These are phyloP conservation scores for Idris sp. DNA, from an alignment of 1,140 invertebrate genomes.

Conservation along the genomic window DNA sequence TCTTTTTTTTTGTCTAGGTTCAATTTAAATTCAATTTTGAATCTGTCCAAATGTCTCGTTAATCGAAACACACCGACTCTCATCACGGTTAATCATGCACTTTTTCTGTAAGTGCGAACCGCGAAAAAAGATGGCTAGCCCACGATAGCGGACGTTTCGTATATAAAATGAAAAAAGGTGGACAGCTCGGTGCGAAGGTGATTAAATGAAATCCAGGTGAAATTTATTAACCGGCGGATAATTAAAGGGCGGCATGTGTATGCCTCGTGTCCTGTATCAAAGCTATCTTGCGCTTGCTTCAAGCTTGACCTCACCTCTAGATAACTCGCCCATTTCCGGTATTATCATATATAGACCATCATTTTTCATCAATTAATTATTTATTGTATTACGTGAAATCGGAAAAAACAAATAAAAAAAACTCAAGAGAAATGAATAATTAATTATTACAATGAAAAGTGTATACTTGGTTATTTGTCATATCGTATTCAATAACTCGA, in stretches of 20 bases:
- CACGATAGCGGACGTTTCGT: slow-evolving; percentile 51
- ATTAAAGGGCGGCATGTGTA: slow-evolving; percentile 71
- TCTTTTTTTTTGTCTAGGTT: no score
- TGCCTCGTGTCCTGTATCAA: slow-evolving; percentile 57
- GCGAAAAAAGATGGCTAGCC: slow-evolving; percentile 47
- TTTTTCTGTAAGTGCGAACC: slow-evolving; percentile 25
- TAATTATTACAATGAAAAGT: no score
- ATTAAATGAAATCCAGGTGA: slow-evolving; percentile 70
- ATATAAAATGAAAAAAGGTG: slow-evolving; percentile 55
- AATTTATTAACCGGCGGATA: slow-evolving; percentile 73
- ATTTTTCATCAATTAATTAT: no score
- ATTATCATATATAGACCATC: no score
- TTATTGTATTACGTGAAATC: no score
- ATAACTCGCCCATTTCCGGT: slow-evolving; percentile 62
- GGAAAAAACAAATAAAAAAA: no score
- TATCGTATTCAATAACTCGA: no score
- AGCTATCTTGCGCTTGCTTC: slow-evolving; percentile 37
- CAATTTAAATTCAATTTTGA: slow-evolving; percentile 60
- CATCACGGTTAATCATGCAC: slow-evolving; percentile 42
- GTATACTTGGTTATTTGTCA: no score
- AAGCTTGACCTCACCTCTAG: no score
- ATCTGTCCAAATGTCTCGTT: slow-evolving; percentile 49
- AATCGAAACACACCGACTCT: slow-evolving; percentile 53
- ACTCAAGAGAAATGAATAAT: no score
- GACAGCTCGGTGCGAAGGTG: slow-evolving; percentile 60